Percentiles rank a stretch among this genome's conserved stretches.
Conservation (phyloP, 2,113 vertebrate genomes). For the Rhea pennata region DNA sequence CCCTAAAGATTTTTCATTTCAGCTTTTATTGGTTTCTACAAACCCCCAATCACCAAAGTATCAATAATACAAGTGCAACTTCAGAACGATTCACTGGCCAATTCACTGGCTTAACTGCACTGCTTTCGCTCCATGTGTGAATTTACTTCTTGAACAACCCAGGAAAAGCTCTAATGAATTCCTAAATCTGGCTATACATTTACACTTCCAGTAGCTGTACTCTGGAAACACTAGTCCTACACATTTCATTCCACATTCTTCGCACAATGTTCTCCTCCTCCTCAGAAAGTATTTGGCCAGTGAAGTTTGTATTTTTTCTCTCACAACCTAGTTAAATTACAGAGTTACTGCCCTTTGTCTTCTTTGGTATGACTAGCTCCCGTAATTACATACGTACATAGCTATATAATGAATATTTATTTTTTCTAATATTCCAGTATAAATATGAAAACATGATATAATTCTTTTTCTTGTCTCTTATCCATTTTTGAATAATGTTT, state of each 20-base stretch:
- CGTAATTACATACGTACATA: not conserved
- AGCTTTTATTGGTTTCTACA: not conserved
- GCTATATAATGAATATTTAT: not conserved
- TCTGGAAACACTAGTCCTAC: not conserved
- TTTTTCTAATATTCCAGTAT: not conserved
- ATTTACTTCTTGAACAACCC: not conserved
- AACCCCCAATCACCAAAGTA: not conserved
- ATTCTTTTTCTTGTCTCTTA: not conserved
- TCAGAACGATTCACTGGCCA: not conserved
- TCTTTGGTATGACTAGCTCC: not conserved
- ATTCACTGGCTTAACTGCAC: not conserved
- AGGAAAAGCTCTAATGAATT: not conserved
- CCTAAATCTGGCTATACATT: not conserved
- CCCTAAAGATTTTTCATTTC: not conserved
- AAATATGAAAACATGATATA: not conserved
- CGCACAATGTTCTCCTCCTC: not conserved
- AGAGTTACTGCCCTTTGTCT: not conserved
- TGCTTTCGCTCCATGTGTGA: not conserved
- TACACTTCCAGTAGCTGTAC: not conserved
- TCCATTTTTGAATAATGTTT: not conserved
- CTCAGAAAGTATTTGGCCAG: not conserved
- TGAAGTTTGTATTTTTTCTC: not conserved
- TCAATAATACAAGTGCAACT: not conserved
- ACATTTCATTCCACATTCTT: not conserved
- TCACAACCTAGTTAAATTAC: constrained; percentile 26